A percentile compares a stretch with the other conserved stretches of the same genome.
phyloP scores from a whole-genome alignment of 2,113 vertebrate species.

The Muscicapa adusta region DNA sequence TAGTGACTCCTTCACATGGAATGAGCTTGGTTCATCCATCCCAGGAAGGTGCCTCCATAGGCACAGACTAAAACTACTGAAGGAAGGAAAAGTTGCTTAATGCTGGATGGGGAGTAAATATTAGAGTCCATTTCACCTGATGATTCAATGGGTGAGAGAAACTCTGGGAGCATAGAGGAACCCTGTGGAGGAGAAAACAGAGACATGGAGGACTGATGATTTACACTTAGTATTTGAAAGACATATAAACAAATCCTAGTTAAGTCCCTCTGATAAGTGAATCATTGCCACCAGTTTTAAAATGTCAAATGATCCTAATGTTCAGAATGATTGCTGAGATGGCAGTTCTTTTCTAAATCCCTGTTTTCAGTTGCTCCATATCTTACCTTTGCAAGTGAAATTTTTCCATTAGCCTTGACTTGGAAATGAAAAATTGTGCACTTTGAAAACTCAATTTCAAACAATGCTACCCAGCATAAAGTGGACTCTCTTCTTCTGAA shows the following conservation, averaged over 20 bases:
- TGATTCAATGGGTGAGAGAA: neutral
- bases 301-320: conserved; percentile 16
- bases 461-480: conserved; percentile 27
- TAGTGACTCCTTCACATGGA: neutral
- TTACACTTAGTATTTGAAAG: conserved; percentile 8
- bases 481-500: neutral
- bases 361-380: neutral
- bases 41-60: neutral
- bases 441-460: conserved; percentile 16
- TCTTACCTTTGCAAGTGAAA: conserved; percentile 13
- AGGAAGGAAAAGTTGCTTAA: neutral
- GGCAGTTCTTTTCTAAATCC: conserved; percentile 6
- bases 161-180: neutral
- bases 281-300: conserved; percentile 13
- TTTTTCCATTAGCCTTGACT: conserved; percentile 15
- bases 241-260: conserved; percentile 29
- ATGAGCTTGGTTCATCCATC: neutral
- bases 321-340: conserved; percentile 31
- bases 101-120: neutral
- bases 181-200: neutral
- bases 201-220: neutral
- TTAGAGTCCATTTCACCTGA: neutral
- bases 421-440: conserved; percentile 19
- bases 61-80: neutral
- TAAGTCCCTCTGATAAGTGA: conserved; percentile 26